Evolutionary conservation across 2,888 invertebrate genomes (phyloP), one percentile per base, ranked within the genome.

Genomic region (Andrena bucephala): DNA sequence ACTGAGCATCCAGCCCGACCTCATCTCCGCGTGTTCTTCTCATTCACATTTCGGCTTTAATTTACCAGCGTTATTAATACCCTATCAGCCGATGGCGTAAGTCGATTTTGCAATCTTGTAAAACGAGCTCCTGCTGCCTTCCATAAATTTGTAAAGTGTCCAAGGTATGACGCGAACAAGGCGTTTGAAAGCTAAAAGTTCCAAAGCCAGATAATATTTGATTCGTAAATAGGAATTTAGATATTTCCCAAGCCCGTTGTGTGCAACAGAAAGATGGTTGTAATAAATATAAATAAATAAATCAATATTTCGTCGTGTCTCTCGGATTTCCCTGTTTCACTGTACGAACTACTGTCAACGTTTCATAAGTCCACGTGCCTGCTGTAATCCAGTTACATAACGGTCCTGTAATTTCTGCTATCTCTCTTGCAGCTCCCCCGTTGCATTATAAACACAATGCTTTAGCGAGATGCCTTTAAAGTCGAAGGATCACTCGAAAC

Each of bases 371-470:
- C 20, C 63, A 33, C 63, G 63, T 57, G 66, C 4, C 70, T 72
- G 70, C 70, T 73, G 77, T 85, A 80, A 86, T 77, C 52, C 29
- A 60, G 59, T 86, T 86, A 77, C 77, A 73, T 82, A 85, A 86
- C 24, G 68, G 54, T 71, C 79, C 8, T 78, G 70, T 75, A 86
- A 86, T 72, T 86, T 50, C 72, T 69, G 74, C 70, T 77, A 8
- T 70, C 65, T 73, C 42, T n/a, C 57, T 60, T 52, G 16, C n/a
- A 66, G 8, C 59, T 69, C 27, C 42, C 27, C 60, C 4, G 20
- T 84, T 78, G 42, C 74, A 31, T 72, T 82, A 84, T 50, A 42
- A 68, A 76, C 60, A 66, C 20, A 54, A 59, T 24, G 5, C 27
- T 27, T n/a, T 5, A 31, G 20, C 31, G 31, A 20, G 13, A 31